Conservation (phyloP, 2,888 invertebrate genomes). For the Ligdia adustata region DNA sequence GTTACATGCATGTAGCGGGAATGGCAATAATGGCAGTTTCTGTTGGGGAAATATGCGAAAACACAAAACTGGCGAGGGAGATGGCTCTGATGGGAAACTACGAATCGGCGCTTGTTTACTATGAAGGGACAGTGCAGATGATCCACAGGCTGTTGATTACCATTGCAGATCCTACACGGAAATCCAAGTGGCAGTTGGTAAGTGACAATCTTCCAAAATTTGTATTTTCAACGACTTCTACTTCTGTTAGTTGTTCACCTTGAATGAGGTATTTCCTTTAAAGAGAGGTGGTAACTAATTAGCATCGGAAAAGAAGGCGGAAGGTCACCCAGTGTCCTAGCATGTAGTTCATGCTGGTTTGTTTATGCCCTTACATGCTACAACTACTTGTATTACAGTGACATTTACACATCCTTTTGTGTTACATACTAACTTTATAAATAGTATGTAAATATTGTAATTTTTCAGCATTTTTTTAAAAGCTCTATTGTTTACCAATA, state of each 20-base stretch:
- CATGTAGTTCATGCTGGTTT: conserved; percentile 41
- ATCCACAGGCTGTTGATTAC: conserved; percentile 92
- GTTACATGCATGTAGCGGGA: conserved; percentile 82
- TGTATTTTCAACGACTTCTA: conserved; percentile 29
- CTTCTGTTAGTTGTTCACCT: conserved; percentile 60
- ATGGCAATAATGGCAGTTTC: conserved; percentile 94
- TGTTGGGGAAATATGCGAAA: conserved; percentile 96
- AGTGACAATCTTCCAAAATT: conserved; percentile 50
- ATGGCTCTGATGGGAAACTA: conserved; percentile 98
- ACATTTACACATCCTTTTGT: too few relatives aligned
- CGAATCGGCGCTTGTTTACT: conserved; percentile 96
- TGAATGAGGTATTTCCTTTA: conserved; percentile 73
- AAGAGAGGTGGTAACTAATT: conserved; percentile 65
- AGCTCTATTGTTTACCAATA: too few relatives aligned
- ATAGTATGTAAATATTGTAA: too few relatives aligned
- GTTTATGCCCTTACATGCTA: conserved; percentile 22
- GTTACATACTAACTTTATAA: too few relatives aligned
- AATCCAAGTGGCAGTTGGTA: conserved; percentile 96
- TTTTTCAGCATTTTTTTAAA: too few relatives aligned
- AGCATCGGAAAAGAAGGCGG: conserved; percentile 61
- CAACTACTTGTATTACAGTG: too few relatives aligned
- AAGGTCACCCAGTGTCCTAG: conserved; percentile 63
- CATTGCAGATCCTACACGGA: conserved; percentile 91
- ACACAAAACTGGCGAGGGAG: conserved; percentile 97
- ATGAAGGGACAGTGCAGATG: conserved; percentile 96